Base-by-base conservation (phyloP, 1,140 invertebrate genomes). In the Brevipalpus yothersi region DNA sequence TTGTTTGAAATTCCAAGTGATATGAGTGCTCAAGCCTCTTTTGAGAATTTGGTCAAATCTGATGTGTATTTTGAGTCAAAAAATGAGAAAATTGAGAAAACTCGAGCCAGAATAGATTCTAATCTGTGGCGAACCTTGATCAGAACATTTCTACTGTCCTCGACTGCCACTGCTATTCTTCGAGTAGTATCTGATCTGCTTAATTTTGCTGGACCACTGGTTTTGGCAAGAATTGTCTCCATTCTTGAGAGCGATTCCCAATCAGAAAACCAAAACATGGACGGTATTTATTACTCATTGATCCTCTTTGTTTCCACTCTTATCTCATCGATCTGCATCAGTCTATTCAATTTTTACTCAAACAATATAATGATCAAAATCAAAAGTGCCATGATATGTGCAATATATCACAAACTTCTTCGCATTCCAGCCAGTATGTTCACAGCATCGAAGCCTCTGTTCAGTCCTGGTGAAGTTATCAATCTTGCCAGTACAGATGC, bases 401-500 rank as follows among this genome's bases (percentile, higher is more conserved):
- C 82, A 8, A 79, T 97, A 54, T 92, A 95, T 66, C 76, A 80
- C 58, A 96, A 96, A 73, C 81, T 83, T 4, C 69, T 91, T 3
- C 78, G 79, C 60, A 72, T 57, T 4, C 72, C 69, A 53, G 66
- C 68, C 47, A 63, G 67, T 15, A 65, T 66, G 13, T 59, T 76
- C 12, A 66, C 68, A 49, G 62, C 23, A 13, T 15, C 23, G 23
- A 31, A 31, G 31, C 31, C 31, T 31, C 31, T 31, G 31, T 86
- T 82, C 69, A 81, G 78, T 58, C 75, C 80, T 63, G 88, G 89
- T 1, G 84, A 95, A 43, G 83, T 97, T 39, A 79, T 94, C 0
- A 98, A 97, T 73, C 88, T 91, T 65, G 93, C 97, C 82, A 94
- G 87, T 41, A 92, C 87, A 1, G 94, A 98, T 71, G 83, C 83